Evolutionary conservation across 1,140 invertebrate species (phyloP).

Genomic region (Musca domestica): DNA sequence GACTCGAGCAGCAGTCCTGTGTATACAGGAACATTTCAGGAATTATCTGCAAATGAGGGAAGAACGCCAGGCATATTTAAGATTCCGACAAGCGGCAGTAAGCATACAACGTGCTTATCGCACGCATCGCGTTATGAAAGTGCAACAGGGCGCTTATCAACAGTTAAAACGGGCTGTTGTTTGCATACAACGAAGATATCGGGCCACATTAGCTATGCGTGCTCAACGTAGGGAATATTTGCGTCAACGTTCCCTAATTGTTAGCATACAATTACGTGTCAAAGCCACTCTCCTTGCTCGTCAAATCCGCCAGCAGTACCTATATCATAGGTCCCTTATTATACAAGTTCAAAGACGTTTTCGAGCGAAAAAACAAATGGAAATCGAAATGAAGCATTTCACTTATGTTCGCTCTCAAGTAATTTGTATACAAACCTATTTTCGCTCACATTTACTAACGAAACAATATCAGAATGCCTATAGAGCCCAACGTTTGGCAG

Average conservation of each 20-base stretch:
- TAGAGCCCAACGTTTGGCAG: conserved; percentile 28
- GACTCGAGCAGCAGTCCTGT: conserved; percentile 29
- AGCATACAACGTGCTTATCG: conserved; percentile 41
- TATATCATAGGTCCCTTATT: conserved; percentile 37
- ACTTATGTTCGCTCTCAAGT: conserved; percentile 35
- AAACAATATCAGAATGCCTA: conserved; percentile 30
- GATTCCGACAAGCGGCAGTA: conserved; percentile 36
- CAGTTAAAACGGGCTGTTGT: conserved; percentile 29
- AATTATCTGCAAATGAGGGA: conserved; percentile 29
- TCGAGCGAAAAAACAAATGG: conserved; percentile 49
- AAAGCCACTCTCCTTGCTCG: conserved; percentile 27
- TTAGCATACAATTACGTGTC: conserved; percentile 30
- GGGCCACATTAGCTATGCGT: conserved; percentile 36
- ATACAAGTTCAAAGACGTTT: conserved; percentile 58
- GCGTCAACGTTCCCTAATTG: conserved; percentile 39
- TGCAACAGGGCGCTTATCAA: conserved; percentile 27
- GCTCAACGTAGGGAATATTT: conserved; percentile 28
- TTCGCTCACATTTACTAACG: conserved; percentile 39
- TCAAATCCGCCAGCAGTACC: conserved; percentile 40
- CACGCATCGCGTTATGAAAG: conserved; percentile 17
- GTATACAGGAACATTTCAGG: conserved; percentile 32
- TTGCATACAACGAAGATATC: conserved; percentile 39
- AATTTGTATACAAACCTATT: conserved; percentile 49
- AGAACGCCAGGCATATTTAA: conserved; percentile 34
- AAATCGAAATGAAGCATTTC: conserved; percentile 41